Conservation (phyloP, 2,888 invertebrate genomes). For the Limnephilus lunatus region DNA sequence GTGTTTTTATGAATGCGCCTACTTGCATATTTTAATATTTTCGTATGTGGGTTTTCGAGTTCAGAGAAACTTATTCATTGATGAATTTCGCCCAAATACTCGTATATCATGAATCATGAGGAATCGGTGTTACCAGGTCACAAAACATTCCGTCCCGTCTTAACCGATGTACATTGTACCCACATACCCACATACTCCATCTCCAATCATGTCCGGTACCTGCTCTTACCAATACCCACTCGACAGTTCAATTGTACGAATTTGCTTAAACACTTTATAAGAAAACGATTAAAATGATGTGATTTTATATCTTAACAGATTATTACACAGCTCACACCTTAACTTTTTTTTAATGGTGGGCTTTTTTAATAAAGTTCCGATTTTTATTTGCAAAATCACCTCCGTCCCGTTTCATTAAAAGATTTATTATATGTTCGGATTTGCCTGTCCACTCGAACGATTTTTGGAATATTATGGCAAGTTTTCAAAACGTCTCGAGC, state of each 20-base stretch:
- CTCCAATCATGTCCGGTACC: neutral
- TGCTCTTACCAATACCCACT: neutral
- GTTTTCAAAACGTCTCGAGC: no score
- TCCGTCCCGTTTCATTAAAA: no score
- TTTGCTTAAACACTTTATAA: no score
- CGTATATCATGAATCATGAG: neutral
- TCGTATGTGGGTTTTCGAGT: neutral
- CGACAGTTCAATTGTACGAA: neutral
- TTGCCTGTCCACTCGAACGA: no score
- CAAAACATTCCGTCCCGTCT: neutral
- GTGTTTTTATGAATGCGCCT: neutral
- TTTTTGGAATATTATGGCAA: no score
- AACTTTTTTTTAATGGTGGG: no score
- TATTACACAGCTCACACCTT: no score
- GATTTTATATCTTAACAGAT: no score
- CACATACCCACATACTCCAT: neutral
- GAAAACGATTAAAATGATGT: no score
- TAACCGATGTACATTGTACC: neutral
- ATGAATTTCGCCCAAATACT: slow-evolving; percentile 2
- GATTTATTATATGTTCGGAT: no score
- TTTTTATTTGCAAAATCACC: no score
- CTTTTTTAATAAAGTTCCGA: no score
- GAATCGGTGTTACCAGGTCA: neutral
- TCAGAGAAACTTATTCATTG: neutral
- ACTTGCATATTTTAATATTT: neutral